Percentiles rank a stretch among this genome's conserved stretches.
phyloP scores from a whole-genome alignment of 2,113 vertebrate genomes.

The Myotis yumanensis region DNA sequence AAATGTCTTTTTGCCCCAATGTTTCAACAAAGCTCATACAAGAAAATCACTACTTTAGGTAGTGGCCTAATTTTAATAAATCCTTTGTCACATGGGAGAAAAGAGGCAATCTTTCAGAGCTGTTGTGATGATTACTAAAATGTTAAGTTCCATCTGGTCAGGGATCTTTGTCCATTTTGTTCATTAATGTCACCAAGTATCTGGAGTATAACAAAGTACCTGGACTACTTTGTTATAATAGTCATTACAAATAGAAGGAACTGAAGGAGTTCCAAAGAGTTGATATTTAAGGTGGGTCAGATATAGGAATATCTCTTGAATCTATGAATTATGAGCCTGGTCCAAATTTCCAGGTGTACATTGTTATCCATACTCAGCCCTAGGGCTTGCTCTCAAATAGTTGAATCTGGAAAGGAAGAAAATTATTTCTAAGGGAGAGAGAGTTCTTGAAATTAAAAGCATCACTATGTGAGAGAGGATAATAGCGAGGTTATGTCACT shows the following conservation, averaged over 20 bases:
- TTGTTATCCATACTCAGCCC: background rate
- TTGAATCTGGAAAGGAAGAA: background rate
- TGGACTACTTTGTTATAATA: background rate
- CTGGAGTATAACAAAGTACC: background rate
- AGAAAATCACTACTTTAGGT: background rate
- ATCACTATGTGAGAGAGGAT: background rate
- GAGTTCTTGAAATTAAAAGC: background rate
- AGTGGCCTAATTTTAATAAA: slow-evolving; percentile 8
- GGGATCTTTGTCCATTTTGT: background rate
- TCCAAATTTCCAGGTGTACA: background rate
- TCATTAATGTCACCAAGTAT: background rate
- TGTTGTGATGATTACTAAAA: background rate
- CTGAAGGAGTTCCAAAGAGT: background rate
- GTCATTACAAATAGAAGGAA: background rate
- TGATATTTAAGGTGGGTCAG: background rate
- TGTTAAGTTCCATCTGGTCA: background rate
- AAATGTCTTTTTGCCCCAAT: background rate
- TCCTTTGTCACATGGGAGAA: background rate
- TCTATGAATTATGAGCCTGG: background rate
- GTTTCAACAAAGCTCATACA: background rate
- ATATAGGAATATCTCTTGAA: background rate
- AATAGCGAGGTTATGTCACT: background rate
- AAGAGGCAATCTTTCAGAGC: background rate
- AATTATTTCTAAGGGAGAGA: background rate
- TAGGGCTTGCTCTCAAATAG: background rate